Evolutionary conservation across 2,888 invertebrate species (phyloP), one percentile per base, ranked within the genome.

Genomic region (Corbicula japonica): DNA sequence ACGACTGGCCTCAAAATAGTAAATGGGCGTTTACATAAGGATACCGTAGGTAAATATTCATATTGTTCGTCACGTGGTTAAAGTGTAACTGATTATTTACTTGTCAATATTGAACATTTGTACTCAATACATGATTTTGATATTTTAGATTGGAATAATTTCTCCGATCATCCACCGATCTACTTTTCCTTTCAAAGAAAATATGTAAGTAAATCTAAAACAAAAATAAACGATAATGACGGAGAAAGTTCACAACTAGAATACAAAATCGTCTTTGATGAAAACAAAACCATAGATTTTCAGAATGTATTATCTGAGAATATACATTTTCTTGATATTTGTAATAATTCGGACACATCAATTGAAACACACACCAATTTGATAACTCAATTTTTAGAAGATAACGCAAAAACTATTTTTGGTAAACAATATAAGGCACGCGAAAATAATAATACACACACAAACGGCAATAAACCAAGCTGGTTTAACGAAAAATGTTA

Each of bases 401-500:
- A n/a, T n/a, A n/a, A n/a, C n/a, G n/a, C n/a, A n/a, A n/a, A n/a
- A n/a, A n/a, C n/a, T n/a, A n/a, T n/a, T n/a, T n/a, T n/a, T n/a
- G n/a, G n/a, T n/a, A n/a, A n/a, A n/a, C n/a, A n/a, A n/a, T n/a
- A n/a, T n/a, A n/a, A n/a, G n/a, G n/a, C n/a, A 21, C n/a, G 46
- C 18, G 4, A 21, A 46, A n/a, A 18, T n/a, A 46, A 46, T n/a
- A 6, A 18, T 46, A 4, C 5, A 46, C 8, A 4, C 5, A 46
- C 21, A 4, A n/a, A 5, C 5, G n/a, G 5, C 8, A 50, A 50
- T 50, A 50, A 50, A n/a, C 23, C 50, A 2, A 50, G 26, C n/a
- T 50, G 50, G 50, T 50, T 50, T 23, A 26, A 50, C 26, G 50
- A 50, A 50, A 15, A 18, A 21, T 50, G 50, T 50, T 8, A 52